Evolutionary conservation across 1,140 invertebrate species (phyloP).

Genomic region (Oryzaephilus surinamensis): DNA sequence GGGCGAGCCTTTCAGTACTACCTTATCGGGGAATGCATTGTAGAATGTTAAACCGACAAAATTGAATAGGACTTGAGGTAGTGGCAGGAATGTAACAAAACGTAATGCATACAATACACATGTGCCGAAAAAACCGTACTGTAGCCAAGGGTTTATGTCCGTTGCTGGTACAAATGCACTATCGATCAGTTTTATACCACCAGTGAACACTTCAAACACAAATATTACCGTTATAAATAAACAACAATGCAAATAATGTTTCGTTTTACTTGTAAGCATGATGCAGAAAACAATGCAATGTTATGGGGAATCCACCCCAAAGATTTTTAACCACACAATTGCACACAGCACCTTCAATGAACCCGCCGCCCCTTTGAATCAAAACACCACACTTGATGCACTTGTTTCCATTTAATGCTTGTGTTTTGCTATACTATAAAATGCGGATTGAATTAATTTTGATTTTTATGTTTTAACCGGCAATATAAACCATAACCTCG

Average conservation of each 20-base stretch:
- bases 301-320: no score
- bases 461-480: no score
- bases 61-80: slow-evolving; percentile 86
- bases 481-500: no score
- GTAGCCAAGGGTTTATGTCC: slow-evolving; percentile 65
- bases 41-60: slow-evolving; percentile 83
- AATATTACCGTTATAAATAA: slow-evolving; percentile 65
- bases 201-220: slow-evolving; percentile 66
- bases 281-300: no score
- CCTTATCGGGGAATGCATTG: slow-evolving; percentile 92
- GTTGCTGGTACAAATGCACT: slow-evolving; percentile 47
- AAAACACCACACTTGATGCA: no score
- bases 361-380: no score
- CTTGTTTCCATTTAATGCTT: no score
- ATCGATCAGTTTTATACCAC: slow-evolving; percentile 58
- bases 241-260: slow-evolving; percentile 69
- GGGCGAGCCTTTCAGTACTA: slow-evolving; percentile 79
- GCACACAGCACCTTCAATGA: no score
- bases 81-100: slow-evolving; percentile 72
- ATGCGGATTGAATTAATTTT: no score
- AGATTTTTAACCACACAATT: no score
- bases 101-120: slow-evolving; percentile 68
- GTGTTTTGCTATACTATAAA: no score
- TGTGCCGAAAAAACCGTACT: slow-evolving; percentile 64
- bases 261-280: slow-evolving; percentile 53